Evolutionary conservation across 2,797 vertebrate genomes (phyloP).

Genomic region (Amblyraja radiata): DNA sequence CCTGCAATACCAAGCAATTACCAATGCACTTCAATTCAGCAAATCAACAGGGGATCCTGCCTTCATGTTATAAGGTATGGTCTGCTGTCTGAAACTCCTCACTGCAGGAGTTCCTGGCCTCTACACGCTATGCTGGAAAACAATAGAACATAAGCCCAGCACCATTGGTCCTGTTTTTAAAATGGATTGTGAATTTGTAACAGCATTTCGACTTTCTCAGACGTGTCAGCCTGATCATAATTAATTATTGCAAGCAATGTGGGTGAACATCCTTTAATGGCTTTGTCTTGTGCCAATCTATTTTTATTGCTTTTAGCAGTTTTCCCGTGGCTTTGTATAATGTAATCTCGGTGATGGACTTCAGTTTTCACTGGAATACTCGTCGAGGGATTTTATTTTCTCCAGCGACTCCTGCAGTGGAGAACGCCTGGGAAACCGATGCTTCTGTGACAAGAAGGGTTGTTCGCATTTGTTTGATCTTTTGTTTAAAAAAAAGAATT

Average conservation of each 20-base stretch:
- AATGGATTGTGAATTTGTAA: slow-evolving; percentile 14
- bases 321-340: not conserved
- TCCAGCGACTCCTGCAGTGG: not conserved
- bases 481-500: too few species aligned
- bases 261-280: not conserved
- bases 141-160: not conserved
- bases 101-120: not conserved
- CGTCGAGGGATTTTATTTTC: not conserved
- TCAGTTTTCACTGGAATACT: not conserved
- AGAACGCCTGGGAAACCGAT: not conserved
- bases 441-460: not conserved
- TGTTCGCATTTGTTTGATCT: not conserved
- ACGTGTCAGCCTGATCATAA: not conserved
- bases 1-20: not conserved
- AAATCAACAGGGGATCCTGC: not conserved
- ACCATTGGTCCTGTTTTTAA: slow-evolving; percentile 15
- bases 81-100: slow-evolving; percentile 4
- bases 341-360: not conserved
- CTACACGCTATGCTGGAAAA: not conserved
- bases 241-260: slow-evolving; percentile 19
- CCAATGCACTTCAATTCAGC: not conserved
- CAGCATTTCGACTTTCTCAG: not conserved
- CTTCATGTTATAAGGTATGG: not conserved
- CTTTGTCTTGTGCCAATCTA: not conserved
- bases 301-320: not conserved